Conservation (phyloP, 1,140 invertebrate genomes). For the Theocolax elegans region DNA sequence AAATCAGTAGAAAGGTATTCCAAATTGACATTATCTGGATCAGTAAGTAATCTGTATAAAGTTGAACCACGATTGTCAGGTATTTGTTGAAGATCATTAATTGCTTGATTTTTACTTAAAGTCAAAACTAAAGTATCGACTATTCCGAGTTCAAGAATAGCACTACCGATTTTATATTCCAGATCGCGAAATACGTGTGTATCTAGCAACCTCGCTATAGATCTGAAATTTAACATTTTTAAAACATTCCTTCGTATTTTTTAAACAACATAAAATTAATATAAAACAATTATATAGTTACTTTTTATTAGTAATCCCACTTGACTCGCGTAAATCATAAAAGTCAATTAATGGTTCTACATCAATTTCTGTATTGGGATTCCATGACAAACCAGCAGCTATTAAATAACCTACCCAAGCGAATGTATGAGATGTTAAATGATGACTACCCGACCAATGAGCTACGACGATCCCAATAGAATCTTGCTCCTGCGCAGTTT, state of each 20-base stretch:
- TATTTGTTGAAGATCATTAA: constrained; percentile 68
- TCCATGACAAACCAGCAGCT: constrained; percentile 75
- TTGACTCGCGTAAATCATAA: constrained; percentile 54
- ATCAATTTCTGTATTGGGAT: constrained; percentile 68
- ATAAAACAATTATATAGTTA: constrained; percentile 29
- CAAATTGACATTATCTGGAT: constrained; percentile 73
- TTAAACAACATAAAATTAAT: constrained; percentile 51
- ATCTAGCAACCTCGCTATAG: constrained; percentile 70
- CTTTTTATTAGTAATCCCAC: constrained; percentile 45
- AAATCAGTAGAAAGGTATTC: constrained; percentile 72
- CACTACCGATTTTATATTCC: constrained; percentile 69
- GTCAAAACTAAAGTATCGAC: constrained; percentile 73
- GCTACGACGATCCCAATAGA: constrained; percentile 73
- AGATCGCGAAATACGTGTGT: constrained; percentile 72
- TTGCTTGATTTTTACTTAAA: constrained; percentile 64
- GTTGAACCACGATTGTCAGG: constrained; percentile 74
- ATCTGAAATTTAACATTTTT: constrained; percentile 31
- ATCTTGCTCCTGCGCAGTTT: constrained; percentile 69
- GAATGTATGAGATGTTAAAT: constrained; percentile 74
- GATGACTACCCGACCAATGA: constrained; percentile 76
- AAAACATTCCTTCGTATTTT: background rate
- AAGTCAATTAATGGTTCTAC: constrained; percentile 52
- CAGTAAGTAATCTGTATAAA: constrained; percentile 72
- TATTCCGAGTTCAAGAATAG: constrained; percentile 73
- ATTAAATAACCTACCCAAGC: constrained; percentile 76